These are phyloP conservation scores for Harmothoe impar DNA, from an alignment of 2,888 invertebrate species.

Conservation along the genomic window DNA sequence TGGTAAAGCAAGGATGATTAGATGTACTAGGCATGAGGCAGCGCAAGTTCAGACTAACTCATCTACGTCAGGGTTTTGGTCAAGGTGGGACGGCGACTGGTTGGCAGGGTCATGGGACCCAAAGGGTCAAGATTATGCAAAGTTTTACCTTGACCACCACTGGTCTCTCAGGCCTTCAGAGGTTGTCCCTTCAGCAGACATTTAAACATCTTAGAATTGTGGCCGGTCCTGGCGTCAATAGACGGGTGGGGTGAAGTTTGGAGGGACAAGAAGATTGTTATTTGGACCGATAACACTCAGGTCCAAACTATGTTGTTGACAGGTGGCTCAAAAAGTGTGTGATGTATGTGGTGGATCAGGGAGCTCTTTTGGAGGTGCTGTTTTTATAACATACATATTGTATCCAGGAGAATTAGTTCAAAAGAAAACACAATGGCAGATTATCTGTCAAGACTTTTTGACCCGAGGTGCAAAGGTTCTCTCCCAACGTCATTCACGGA, in stretches of 20 bases:
- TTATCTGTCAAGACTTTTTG: too few relatives aligned
- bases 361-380: neutral
- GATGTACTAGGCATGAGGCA: too few relatives aligned
- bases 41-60: neutral
- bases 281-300: neutral
- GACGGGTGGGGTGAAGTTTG: neutral
- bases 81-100: neutral
- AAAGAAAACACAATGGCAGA: too few relatives aligned
- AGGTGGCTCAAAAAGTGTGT: neutral
- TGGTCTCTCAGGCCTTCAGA: neutral
- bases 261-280: neutral
- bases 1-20: neutral
- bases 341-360: neutral
- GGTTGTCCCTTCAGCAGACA: neutral
- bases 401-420: too few relatives aligned
- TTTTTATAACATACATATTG: too few relatives aligned
- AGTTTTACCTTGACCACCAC: neutral
- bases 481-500: too few relatives aligned
- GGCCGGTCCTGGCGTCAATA: neutral
- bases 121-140: neutral
- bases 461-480: too few relatives aligned
- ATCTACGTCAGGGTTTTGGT: neutral
- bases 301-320: neutral
- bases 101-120: neutral
- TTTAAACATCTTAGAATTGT: neutral